phyloP scores from a whole-genome alignment of 1,140 invertebrate species.

The Eumeta japonica region DNA sequence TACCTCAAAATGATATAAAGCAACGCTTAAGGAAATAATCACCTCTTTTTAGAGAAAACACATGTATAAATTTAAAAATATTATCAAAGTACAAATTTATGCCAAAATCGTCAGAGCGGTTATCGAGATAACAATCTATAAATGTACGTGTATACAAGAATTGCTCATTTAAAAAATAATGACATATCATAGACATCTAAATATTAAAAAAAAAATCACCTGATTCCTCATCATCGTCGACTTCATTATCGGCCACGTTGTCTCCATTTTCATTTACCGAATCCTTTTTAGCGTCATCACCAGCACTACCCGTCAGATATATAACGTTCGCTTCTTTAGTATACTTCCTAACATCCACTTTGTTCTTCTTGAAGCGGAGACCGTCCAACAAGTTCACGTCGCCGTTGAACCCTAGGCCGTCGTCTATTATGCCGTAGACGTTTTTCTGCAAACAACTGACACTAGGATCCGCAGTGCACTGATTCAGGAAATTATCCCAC shows the following conservation, averaged over 20 bases:
- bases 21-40: too few species aligned
- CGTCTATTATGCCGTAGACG: slow-evolving; percentile 68
- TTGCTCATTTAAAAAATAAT: too few species aligned
- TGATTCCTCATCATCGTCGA: slow-evolving; percentile 40
- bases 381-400: slow-evolving; percentile 71
- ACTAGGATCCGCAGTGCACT: slow-evolving; percentile 65
- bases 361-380: slow-evolving; percentile 68
- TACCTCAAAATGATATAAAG: too few species aligned
- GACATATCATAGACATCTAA: too few species aligned
- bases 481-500: slow-evolving; percentile 69
- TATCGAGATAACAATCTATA: too few species aligned
- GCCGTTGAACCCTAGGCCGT: slow-evolving; percentile 60
- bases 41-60: too few species aligned
- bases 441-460: slow-evolving; percentile 76
- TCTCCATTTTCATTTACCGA: slow-evolving; percentile 28
- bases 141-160: too few species aligned
- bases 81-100: too few species aligned
- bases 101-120: too few species aligned
- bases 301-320: slow-evolving; percentile 43
- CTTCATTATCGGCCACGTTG: slow-evolving; percentile 39
- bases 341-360: slow-evolving; percentile 60
- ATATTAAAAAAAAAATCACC: slow-evolving; percentile 25
- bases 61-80: too few species aligned
- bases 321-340: slow-evolving; percentile 43
- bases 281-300: too few species aligned